Conservation (phyloP, 1,140 invertebrate species). For the Tigriopus japonicus region DNA sequence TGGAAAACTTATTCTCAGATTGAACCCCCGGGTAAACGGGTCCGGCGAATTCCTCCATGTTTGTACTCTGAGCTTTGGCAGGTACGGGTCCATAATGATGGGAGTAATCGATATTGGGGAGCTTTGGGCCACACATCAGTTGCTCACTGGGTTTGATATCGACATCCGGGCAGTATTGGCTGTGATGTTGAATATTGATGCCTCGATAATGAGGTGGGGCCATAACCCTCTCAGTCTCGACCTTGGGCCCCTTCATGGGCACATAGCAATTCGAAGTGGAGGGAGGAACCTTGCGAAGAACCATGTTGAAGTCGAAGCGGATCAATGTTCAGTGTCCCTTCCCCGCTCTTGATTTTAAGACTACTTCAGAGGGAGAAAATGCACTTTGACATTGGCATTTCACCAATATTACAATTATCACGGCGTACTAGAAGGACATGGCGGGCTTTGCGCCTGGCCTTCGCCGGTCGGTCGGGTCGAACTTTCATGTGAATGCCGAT, state of each 20-base stretch:
- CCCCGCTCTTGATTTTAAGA: too few species aligned
- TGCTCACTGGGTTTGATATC: neutral
- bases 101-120: slow-evolving; percentile 2
- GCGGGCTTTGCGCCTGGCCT: too few species aligned
- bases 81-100: slow-evolving; percentile 4
- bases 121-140: slow-evolving; percentile 1
- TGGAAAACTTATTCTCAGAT: slow-evolving; percentile 2
- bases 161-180: slow-evolving; percentile 1
- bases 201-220: slow-evolving; percentile 7
- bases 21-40: slow-evolving; percentile 2
- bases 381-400: too few species aligned
- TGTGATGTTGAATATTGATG: neutral
- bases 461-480: too few species aligned
- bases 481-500: too few species aligned
- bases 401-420: too few species aligned
- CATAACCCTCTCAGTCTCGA: slow-evolving; percentile 9
- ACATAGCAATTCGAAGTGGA: neutral
- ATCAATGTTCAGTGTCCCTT: too few species aligned
- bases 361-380: too few species aligned
- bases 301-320: too few species aligned
- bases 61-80: neutral
- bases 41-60: neutral
- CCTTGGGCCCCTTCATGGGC: slow-evolving; percentile 1
- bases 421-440: too few species aligned
- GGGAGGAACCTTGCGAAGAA: too few species aligned